A percentile compares a stretch with the other conserved stretches of the same genome.
These are phyloP conservation scores for Arothron firmamentum DNA, from an alignment of 2,113 vertebrate species.

Conservation along the genomic window DNA sequence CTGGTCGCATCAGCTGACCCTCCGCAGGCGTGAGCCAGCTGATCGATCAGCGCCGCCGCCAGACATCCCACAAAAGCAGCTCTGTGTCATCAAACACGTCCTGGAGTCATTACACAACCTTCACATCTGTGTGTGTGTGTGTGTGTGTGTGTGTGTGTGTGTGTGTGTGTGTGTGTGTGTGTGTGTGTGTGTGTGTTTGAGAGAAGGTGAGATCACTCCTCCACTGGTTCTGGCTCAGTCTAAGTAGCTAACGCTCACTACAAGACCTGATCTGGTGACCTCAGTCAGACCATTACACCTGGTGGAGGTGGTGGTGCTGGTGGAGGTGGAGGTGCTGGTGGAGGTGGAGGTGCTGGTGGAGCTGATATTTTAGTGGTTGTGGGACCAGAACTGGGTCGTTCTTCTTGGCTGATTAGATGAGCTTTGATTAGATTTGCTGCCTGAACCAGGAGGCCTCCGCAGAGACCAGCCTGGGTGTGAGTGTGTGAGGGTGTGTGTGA, in stretches of 20 bases:
- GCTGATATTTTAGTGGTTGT: no score
- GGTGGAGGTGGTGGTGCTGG: no score
- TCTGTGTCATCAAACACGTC: neutral
- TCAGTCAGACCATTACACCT: no score
- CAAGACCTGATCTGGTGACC: no score
- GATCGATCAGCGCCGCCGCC: conserved; percentile 25
- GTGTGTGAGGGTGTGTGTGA: neutral
- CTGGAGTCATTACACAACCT: neutral
- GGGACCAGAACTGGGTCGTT: conserved; percentile 59
- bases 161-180: no score
- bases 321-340: no score
- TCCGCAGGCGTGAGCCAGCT: conserved; percentile 10
- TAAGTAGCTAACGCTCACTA: no score
- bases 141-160: no score
- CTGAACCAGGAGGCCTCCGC: conserved; percentile 41
- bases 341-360: no score
- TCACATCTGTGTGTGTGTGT: neutral
- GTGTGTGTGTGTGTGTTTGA: no score
- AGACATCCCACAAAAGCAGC: neutral
- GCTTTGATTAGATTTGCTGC: conserved; percentile 56
- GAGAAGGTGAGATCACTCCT: no score
- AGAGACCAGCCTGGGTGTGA: conserved; percentile 19
- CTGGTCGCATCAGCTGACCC: conserved; percentile 42
- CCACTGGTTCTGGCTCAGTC: no score
- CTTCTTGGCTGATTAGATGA: conserved; percentile 61